A percentile compares a stretch with the other conserved stretches of the same genome.
Conservation (phyloP, 2,797 vertebrate genomes). For the Protosalanx chinensis region DNA sequence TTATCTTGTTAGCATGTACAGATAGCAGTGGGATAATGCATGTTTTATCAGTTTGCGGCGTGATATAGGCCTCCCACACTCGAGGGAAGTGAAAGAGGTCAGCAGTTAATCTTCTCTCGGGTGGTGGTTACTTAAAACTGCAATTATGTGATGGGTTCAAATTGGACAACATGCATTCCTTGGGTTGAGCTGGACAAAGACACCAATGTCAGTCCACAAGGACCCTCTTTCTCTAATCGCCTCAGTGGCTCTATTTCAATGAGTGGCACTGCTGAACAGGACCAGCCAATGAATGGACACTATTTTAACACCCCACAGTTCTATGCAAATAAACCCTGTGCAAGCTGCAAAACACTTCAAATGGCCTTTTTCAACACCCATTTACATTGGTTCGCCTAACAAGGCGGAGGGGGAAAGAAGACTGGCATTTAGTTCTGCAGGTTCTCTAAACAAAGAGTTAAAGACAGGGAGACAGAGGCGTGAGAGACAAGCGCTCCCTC, state of each 20-base stretch:
- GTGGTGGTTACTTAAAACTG: constrained; percentile 54
- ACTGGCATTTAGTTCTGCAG: constrained; percentile 54
- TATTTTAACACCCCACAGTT: constrained; percentile 66
- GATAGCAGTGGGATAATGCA: constrained; percentile 42
- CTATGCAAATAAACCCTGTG: constrained; percentile 62
- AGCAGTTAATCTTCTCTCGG: constrained; percentile 58
- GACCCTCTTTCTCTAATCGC: constrained; percentile 58
- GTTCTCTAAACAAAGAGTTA: constrained; percentile 61
- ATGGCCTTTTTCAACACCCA: constrained; percentile 61
- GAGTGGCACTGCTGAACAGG: constrained; percentile 58
- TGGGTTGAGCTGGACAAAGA: constrained; percentile 64
- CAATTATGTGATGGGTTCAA: constrained; percentile 64
- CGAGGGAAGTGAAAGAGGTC: constrained; percentile 33
- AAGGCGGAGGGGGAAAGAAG: constrained; percentile 39
- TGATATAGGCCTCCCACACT: constrained; percentile 22
- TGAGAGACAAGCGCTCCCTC: constrained; percentile 62
- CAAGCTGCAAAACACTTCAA: constrained; percentile 67
- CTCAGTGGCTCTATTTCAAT: constrained; percentile 61
- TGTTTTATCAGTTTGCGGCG: constrained; percentile 28
- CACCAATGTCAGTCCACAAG: constrained; percentile 66
- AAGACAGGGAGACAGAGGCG: constrained; percentile 35
- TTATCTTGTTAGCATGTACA: constrained; percentile 59
- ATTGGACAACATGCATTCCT: constrained; percentile 69
- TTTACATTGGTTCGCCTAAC: constrained; percentile 48
- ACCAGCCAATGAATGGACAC: constrained; percentile 62